Evolutionary conservation across 1,140 invertebrate genomes (phyloP), one percentile per base, ranked within the genome.

Genomic region (Trachymyrmex cornetzi): DNA sequence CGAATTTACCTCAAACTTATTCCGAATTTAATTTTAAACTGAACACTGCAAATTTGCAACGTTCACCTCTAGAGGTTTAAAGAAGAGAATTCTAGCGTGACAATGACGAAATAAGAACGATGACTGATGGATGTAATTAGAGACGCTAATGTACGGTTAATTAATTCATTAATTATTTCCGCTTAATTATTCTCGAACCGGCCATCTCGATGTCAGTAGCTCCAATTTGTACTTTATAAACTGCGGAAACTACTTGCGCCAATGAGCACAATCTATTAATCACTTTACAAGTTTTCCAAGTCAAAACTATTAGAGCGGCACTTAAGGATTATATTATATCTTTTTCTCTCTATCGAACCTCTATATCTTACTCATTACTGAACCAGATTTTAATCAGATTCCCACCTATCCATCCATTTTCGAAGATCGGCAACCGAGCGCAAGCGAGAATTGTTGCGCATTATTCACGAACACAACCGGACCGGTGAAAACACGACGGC

Each of bases 111-210:
- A 61, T 34, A 27, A 57, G 44, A 63, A n/a, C 44, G 27, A 75
- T 87, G 67, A 71, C 11, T 16, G 66, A 27, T 50, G 55, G 24
- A 11, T 53, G 16, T 74, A 89, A 87, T 88, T 75, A 81, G 80
- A 86, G 16, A 64, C 44, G 57, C 57, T 66, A 55, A 82, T 81
- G 27, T 64, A 53, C 44, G 38, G 48, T 59, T 89, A 82, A 82
- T 81, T 89, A 67, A 87, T 82, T 72, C 38, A 74, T 61, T 66
- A 82, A 89, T 89, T 89, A 89, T 82, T 89, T 87, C 27, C 75
- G n/a, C 27, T 66, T 77, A 82, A 77, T 77, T 82, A 87, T 87
- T 87, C 55, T 66, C 64, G 30, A 22, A 30, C n/a, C 53, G n/a
- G 7, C 50, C 22, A 79, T 4, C 19, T 55, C n/a, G 24, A 59